phyloP scores from a whole-genome alignment of 2,888 invertebrate species.

The Nephrocerus scutellatus region DNA sequence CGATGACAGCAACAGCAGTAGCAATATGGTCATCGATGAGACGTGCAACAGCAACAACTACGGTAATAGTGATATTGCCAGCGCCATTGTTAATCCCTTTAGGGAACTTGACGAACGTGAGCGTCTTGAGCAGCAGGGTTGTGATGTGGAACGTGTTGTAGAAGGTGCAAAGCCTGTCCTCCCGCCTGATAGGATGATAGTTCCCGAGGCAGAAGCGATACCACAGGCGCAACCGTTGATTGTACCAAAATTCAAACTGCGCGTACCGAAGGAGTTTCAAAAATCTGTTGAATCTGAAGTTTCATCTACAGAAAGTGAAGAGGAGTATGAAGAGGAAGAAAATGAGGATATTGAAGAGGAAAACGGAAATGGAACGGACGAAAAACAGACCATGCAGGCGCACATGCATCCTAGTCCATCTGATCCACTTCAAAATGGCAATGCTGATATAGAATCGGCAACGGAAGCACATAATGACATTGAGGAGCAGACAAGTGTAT shows the following conservation, averaged over 20 bases:
- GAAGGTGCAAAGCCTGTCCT: conserved; percentile 12
- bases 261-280: conserved; percentile 57
- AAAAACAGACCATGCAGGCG: background rate
- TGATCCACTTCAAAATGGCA: conserved; percentile 19
- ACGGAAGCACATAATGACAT: conserved; percentile 22
- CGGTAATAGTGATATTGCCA: conserved; percentile 13
- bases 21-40: conserved; percentile 32
- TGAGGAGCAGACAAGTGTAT: conserved; percentile 2
- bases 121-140: conserved; percentile 19
- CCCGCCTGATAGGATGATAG: conserved; percentile 17
- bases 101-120: conserved; percentile 25
- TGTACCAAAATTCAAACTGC: conserved; percentile 63
- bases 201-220: conserved; percentile 16
- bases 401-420: background rate
- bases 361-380: conserved; percentile 1
- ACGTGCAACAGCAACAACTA: conserved; percentile 24
- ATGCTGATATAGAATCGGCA: conserved; percentile 22
- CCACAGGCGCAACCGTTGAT: conserved; percentile 30
- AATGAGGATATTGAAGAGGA: conserved; percentile 20
- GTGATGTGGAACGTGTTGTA: too few relatives aligned
- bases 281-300: conserved; percentile 44
- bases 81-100: conserved; percentile 20
- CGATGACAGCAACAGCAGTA: conserved; percentile 31
- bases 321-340: conserved; percentile 28
- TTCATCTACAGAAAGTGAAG: conserved; percentile 42